Conservation (phyloP, 2,113 vertebrate genomes). For the Axis porcinus region DNA sequence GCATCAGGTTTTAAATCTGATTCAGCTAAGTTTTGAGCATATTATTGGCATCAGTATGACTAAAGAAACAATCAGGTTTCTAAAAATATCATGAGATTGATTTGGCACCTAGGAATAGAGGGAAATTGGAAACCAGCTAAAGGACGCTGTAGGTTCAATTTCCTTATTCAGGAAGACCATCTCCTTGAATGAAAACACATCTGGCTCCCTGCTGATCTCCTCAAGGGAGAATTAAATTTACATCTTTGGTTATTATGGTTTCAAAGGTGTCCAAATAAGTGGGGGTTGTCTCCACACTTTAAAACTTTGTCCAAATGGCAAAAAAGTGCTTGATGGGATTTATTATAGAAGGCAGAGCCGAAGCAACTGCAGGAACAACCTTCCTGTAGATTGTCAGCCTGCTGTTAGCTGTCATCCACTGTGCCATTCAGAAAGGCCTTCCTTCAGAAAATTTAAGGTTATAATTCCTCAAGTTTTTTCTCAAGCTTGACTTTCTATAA, state of each 20-base stretch:
- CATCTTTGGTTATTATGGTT: not conserved
- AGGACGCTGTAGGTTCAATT: constrained; percentile 42
- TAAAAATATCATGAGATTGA: constrained; percentile 69
- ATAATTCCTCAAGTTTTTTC: not conserved
- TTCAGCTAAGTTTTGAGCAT: constrained; percentile 27
- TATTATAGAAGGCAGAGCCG: not conserved
- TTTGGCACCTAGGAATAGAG: constrained; percentile 26
- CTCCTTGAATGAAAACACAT: constrained; percentile 48
- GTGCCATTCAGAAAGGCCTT: not conserved
- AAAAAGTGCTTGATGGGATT: not conserved
- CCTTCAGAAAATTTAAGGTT: not conserved
- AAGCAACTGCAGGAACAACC: too few species aligned
- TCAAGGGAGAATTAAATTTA: constrained; percentile 15
- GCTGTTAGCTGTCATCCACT: not conserved
- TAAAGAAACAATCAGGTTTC: constrained; percentile 65
- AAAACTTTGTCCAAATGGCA: not conserved
- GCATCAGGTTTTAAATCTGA: constrained; percentile 22
- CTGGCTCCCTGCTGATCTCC: constrained; percentile 36
- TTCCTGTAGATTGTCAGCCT: not conserved
- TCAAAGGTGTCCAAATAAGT: not conserved
- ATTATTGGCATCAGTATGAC: constrained; percentile 58
- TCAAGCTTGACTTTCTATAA: not conserved
- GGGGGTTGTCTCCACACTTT: not conserved
- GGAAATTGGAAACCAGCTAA: constrained; percentile 47
- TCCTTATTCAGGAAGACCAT: constrained; percentile 39